Conservation (phyloP, 2,797 vertebrate species). For the Gallirallus australis region DNA sequence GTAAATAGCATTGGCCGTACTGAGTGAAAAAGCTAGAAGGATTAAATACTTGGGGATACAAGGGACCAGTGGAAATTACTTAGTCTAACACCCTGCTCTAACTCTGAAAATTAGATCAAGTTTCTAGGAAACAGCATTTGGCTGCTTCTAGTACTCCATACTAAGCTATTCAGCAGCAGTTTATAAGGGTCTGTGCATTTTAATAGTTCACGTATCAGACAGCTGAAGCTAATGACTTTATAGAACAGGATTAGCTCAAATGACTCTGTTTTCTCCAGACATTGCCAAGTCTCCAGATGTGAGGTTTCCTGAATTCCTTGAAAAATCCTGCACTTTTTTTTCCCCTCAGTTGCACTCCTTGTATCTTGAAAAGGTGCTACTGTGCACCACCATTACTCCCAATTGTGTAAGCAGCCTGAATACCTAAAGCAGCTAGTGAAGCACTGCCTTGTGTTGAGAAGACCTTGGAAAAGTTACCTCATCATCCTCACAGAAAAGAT, state of each 20-base stretch:
- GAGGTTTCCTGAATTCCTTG: constrained; percentile 25
- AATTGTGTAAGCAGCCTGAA: not conserved
- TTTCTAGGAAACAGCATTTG: constrained; percentile 29
- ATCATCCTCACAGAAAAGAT: not conserved
- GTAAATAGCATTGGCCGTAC: not conserved
- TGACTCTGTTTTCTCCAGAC: not conserved
- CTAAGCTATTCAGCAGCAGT: not conserved
- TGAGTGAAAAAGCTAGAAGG: not conserved
- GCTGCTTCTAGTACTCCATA: not conserved
- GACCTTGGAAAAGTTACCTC: not conserved
- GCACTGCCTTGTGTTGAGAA: not conserved
- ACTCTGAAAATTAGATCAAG: not conserved
- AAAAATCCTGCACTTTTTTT: not conserved
- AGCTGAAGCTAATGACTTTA: constrained; percentile 36
- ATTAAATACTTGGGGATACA: not conserved
- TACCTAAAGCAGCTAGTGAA: not conserved
- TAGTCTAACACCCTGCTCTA: not conserved
- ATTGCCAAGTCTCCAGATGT: constrained; percentile 41
- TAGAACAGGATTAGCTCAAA: constrained; percentile 32
- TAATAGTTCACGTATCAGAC: not conserved
- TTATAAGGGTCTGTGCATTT: not conserved
- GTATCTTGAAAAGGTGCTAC: constrained; percentile 3
- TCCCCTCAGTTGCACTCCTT: not conserved
- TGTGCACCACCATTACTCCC: not conserved
- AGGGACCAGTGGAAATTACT: not conserved